A percentile compares a stretch with the other conserved stretches of the same genome.
These are phyloP conservation scores for Chaetorhynchus papuensis DNA, from an alignment of 2,113 vertebrate genomes.

Conservation along the genomic window DNA sequence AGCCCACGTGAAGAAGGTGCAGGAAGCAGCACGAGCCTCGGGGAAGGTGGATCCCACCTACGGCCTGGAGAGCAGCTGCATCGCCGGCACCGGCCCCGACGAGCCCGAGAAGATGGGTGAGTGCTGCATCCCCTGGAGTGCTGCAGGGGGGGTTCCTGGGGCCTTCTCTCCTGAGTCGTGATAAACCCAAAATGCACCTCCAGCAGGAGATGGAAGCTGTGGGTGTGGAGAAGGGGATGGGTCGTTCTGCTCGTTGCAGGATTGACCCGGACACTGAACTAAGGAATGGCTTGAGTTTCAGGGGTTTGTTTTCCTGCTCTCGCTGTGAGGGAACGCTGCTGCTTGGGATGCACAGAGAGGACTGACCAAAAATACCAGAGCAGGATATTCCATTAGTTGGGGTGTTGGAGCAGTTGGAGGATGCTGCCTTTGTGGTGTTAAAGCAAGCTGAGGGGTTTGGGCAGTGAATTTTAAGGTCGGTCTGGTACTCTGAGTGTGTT, in stretches of 20 bases:
- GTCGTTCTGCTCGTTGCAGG: fast-evolving
- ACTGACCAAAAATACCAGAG: neutral
- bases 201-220: fast-evolving
- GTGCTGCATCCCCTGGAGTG: neutral
- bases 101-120: conserved; percentile 89
- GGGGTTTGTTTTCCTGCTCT: neutral
- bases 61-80: conserved; percentile 92
- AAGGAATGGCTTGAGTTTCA: no score
- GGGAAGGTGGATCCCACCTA: conserved; percentile 91
- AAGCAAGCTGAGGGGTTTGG: neutral
- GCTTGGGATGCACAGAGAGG: neutral
- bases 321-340: fast-evolving
- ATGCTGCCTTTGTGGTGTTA: neutral
- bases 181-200: fast-evolving
- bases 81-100: conserved; percentile 88
- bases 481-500: fast-evolving
- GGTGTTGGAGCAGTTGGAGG: neutral
- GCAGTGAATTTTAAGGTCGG: neutral
- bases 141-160: fast-evolving
- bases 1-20: conserved; percentile 95
- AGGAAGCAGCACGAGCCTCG: conserved; percentile 87
- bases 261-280: neutral
- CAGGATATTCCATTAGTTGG: fast-evolving
- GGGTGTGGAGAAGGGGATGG: neutral
- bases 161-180: fast-evolving